Percentiles rank a stretch among this genome's conserved stretches.
These are phyloP conservation scores for Chironomus tentans DNA, from an alignment of 2,888 invertebrate genomes.

Conservation along the genomic window DNA sequence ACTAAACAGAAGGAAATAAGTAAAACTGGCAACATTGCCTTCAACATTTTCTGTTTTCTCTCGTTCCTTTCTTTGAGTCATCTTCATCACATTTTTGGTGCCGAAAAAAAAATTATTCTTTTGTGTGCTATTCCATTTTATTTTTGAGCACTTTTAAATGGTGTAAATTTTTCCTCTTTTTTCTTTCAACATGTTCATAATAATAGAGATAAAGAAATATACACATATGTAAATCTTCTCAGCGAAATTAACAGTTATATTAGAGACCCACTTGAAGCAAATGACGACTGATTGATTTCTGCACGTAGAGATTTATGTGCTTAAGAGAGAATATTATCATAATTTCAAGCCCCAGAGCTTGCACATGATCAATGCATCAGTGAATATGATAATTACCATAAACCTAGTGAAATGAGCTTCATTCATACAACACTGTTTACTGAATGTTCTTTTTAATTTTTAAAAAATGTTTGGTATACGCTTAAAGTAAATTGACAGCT, in stretches of 20 bases:
- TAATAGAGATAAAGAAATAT: not conserved
- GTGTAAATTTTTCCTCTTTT: not conserved
- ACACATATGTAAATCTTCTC: not conserved
- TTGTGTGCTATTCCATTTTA: slow-evolving; percentile 7
- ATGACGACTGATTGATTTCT: not conserved
- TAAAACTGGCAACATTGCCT: slow-evolving; percentile 3
- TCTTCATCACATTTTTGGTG: not conserved
- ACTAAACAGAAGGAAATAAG: not conserved
- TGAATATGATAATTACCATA: not conserved
- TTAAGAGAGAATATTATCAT: no score
- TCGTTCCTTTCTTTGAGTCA: not conserved
- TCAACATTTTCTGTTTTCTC: not conserved
- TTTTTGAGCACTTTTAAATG: not conserved
- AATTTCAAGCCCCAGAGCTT: no score
- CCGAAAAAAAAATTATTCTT: not conserved
- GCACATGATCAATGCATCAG: not conserved
- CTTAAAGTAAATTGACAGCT: no score
- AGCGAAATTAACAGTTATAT: not conserved
- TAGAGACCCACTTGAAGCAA: not conserved
- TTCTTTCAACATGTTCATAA: not conserved
- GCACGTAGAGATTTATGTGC: not conserved
- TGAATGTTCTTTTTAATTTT: no score
- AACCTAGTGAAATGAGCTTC: no score
- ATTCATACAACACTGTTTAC: not conserved
- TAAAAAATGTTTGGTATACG: no score